Evolutionary conservation across 2,113 vertebrate species (phyloP).

Genomic region (Dolichotis patagonum): DNA sequence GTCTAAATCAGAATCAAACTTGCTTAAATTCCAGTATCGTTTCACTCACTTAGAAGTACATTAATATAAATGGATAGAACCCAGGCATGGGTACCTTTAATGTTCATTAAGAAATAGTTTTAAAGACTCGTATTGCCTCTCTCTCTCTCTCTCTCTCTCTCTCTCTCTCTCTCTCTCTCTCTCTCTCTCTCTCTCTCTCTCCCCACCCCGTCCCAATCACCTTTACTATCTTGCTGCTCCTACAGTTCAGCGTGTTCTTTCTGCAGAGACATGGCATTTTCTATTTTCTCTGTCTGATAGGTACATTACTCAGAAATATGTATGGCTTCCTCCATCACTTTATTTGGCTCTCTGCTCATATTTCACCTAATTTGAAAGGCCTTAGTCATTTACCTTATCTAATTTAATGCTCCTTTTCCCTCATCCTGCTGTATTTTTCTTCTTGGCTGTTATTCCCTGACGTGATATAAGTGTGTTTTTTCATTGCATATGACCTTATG

Average conservation of each 20-base stretch:
- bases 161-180: not conserved
- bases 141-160: accelerated
- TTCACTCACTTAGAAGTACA: not conserved
- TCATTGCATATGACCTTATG: not conserved
- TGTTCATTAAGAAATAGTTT: not conserved
- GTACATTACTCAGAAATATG: not conserved
- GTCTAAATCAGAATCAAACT: not conserved
- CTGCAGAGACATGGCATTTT: not conserved
- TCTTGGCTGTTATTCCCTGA: not conserved
- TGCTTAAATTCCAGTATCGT: not conserved
- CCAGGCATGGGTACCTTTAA: not conserved
- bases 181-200: not conserved
- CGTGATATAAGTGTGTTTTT: not conserved
- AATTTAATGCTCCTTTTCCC: not conserved
- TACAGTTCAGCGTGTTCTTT: not conserved
- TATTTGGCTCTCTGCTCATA: not conserved
- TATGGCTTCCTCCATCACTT: not conserved
- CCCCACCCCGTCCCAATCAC: not conserved
- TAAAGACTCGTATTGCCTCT: not conserved
- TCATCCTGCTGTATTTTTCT: constrained; percentile 1
- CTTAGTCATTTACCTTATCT: not conserved
- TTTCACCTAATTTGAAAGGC: constrained; percentile 51
- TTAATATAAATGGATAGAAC: not conserved
- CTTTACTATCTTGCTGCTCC: not conserved
- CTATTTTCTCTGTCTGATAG: not conserved